phyloP scores from a whole-genome alignment of 2,888 invertebrate genomes.

The Julus scanicus region DNA sequence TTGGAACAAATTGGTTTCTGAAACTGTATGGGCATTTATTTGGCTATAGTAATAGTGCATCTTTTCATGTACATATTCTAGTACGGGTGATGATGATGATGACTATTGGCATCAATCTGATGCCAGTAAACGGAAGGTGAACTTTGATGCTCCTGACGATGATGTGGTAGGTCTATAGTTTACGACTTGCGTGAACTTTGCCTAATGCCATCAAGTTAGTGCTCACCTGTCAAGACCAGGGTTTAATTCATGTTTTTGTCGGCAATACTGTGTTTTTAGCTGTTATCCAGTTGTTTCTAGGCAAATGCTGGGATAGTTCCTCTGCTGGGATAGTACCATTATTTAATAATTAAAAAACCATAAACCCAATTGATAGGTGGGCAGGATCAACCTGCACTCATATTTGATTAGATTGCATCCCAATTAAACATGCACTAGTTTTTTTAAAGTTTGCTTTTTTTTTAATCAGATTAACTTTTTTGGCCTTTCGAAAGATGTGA shows the following conservation, averaged over 20 bases:
- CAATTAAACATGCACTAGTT: no score
- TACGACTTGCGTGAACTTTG: not conserved
- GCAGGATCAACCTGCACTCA: no score
- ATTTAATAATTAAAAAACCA: no score
- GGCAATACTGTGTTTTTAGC: no score
- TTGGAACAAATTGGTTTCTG: not conserved
- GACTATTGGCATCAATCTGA: constrained; percentile 29
- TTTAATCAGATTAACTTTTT: constrained; percentile 10
- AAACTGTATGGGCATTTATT: not conserved
- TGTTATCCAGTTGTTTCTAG: no score
- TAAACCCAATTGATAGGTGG: no score
- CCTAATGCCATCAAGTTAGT: not conserved
- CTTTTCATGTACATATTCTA: not conserved
- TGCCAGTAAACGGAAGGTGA: constrained; percentile 40
- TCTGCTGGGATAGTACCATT: no score
- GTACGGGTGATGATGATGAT: constrained; percentile 21
- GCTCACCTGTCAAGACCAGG: no score
- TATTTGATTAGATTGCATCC: no score
- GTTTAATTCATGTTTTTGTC: no score
- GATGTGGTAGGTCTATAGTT: not conserved
- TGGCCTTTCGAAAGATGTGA: constrained; percentile 25
- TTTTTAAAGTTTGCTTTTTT: not conserved
- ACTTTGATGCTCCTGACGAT: constrained; percentile 29
- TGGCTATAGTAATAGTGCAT: not conserved
- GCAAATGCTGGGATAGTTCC: no score